A percentile compares a stretch with the other conserved stretches of the same genome.
Conservation (phyloP, 1,140 invertebrate species). For the Anastrepha ludens region DNA sequence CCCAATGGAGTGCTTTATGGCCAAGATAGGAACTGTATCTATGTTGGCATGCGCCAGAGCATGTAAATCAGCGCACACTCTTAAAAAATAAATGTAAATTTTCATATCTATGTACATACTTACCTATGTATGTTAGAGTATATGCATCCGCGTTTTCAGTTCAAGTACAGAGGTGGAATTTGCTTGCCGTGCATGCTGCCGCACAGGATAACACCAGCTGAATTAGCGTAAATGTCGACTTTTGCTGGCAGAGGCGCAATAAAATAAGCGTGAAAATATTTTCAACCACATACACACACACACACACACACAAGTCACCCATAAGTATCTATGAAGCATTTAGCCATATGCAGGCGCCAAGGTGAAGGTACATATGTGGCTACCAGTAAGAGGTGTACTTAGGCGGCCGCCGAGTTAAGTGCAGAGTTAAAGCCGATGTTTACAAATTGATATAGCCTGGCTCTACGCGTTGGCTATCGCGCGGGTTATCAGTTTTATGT, state of each 20-base stretch:
- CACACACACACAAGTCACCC: neutral
- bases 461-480: neutral
- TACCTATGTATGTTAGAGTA: too few species aligned
- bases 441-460: too few species aligned
- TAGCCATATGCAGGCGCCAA: neutral
- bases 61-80: neutral
- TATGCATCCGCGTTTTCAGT: too few species aligned
- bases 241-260: neutral
- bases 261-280: neutral
- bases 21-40: conserved; percentile 14
- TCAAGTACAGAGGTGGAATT: too few species aligned
- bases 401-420: neutral
- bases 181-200: too few species aligned
- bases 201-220: conserved; percentile 21
- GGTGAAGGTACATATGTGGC: neutral
- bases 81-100: neutral
- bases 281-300: neutral
- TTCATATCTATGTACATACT: too few species aligned
- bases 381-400: neutral
- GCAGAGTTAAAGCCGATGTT: too few species aligned
- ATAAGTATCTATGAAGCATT: neutral
- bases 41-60: neutral
- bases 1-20: conserved; percentile 41
- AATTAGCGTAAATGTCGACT: conserved; percentile 18
- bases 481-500: conserved; percentile 21